Base-by-base conservation (phyloP, 2,888 invertebrate genomes). In the Stenotaenia linearis region DNA sequence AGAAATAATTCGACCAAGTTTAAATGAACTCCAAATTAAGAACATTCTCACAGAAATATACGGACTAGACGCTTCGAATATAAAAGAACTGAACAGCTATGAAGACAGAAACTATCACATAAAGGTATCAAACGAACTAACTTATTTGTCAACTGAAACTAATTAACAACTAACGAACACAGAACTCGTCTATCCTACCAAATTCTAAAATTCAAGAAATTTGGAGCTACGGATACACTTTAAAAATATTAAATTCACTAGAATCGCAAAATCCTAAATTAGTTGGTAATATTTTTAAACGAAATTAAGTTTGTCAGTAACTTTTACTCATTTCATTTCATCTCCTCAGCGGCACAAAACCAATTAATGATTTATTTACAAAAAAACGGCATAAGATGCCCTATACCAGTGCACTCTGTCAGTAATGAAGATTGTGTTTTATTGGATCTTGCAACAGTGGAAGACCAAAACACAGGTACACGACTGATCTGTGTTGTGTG, bases 211-310 rank as follows among this genome's bases (percentile, higher is more conserved):
- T 84, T 3, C 75, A 78, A 10, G 74, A 81, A 12, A 30, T 84
- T 0, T 84, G 83, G 30, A 78, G 82, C 0, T 80, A 83, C 79
- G 86, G 86, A 4, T 88, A 86, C 84, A 91, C 94, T 23, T 86
- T 96, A 80, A 96, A 96, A 88, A 90, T 96, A 77, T 88, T 94
- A 83, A 96, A 96, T 87, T 90, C 92, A 0, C 87, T 93, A 85
- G 95, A 96, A 85, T 93, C 96, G 0, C 88, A 90, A 83, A 91
- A 92, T 75, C 85, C 88, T 0, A 85, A 86, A 0, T 88, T 91
- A 23, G 89, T 94, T 7, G 81, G 81, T 82, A n/a, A n/a, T n/a
- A n/a, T n/a, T n/a, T n/a, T n/a, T n/a, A n/a, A 56, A 23, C 56
- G 23, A 10, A 6, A 56, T 56, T 56, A 77, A 79, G 2, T 18